These are phyloP conservation scores for Ectemnius continuus DNA, from an alignment of 2,888 invertebrate genomes.

Conservation along the genomic window DNA sequence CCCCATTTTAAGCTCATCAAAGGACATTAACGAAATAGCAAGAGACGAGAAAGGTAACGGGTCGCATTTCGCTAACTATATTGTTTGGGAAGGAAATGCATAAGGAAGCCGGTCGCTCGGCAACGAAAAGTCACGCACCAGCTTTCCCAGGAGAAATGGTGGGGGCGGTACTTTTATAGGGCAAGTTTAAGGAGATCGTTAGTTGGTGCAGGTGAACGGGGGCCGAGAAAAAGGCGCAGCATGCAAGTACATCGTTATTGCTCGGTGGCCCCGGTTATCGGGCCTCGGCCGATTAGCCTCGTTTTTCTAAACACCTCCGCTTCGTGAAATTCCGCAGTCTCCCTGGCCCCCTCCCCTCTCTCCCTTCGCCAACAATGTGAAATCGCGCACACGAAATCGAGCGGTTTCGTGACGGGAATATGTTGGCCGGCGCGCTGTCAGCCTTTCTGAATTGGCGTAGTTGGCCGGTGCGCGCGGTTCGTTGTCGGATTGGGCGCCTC, in stretches of 20 bases:
- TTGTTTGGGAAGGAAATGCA: too few relatives aligned
- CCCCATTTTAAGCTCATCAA: not conserved
- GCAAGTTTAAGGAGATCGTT: slow-evolving; percentile 11
- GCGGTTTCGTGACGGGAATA: slow-evolving; percentile 55
- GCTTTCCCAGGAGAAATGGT: not conserved
- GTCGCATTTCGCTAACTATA: too few relatives aligned
- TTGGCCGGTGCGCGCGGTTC: too few relatives aligned
- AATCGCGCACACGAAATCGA: slow-evolving; percentile 49
- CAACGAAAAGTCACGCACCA: not conserved
- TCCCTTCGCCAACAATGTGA: too few relatives aligned
- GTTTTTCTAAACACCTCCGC: slow-evolving; percentile 48
- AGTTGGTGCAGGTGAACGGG: slow-evolving; percentile 18
- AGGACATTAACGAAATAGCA: not conserved
- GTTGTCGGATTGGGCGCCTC: slow-evolving; percentile 13
- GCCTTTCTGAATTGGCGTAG: slow-evolving; percentile 8
- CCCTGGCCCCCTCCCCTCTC: too few relatives aligned
- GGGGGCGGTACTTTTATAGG: slow-evolving; percentile 24
- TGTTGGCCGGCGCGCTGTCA: not conserved
- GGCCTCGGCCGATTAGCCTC: slow-evolving; percentile 59
- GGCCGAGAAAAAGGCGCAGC: slow-evolving; percentile 37
- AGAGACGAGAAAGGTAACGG: too few relatives aligned
- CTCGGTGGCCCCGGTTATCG: slow-evolving; percentile 44
- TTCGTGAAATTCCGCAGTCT: slow-evolving; percentile 53
- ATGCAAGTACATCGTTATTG: slow-evolving; percentile 53
- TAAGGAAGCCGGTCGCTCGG: too few relatives aligned